Conservation (phyloP, 2,888 invertebrate species). For the Phanerotoma sp. region DNA sequence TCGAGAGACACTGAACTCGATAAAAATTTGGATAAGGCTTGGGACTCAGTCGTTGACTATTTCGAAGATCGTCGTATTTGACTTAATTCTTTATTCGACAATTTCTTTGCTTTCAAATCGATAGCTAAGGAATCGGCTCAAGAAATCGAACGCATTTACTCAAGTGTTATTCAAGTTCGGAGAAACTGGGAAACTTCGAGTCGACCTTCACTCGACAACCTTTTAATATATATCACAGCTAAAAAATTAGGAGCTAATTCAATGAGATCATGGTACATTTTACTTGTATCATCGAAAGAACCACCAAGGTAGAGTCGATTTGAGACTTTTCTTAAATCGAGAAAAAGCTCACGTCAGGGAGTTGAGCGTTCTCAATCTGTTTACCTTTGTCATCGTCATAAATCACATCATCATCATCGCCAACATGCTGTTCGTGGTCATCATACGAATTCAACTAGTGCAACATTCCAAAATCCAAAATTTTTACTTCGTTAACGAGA, state of each 20-base stretch:
- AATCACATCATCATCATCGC: neutral
- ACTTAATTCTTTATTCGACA: slow-evolving; percentile 7
- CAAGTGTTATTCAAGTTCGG: slow-evolving; percentile 13
- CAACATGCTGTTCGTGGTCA: too few relatives aligned
- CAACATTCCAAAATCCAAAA: neutral
- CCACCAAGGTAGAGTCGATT: slow-evolving; percentile 24
- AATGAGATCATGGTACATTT: slow-evolving; percentile 19
- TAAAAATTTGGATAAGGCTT: slow-evolving; percentile 21
- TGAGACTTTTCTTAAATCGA: slow-evolving; percentile 14
- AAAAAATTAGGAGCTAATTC: slow-evolving; percentile 16
- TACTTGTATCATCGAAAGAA: slow-evolving; percentile 3
- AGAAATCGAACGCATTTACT: slow-evolving; percentile 16
- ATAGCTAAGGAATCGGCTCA: slow-evolving; percentile 8
- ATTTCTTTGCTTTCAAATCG: slow-evolving; percentile 4
- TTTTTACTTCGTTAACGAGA: neutral
- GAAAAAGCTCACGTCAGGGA: slow-evolving; percentile 16
- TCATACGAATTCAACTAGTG: too few relatives aligned
- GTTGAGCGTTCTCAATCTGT: neutral
- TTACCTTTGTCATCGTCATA: neutral
- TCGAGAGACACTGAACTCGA: slow-evolving; percentile 13
- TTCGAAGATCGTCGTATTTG: slow-evolving; percentile 19
- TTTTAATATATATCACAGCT: slow-evolving; percentile 13
- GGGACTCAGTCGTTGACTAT: slow-evolving; percentile 11
- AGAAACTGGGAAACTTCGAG: slow-evolving; percentile 15
- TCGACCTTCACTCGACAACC: slow-evolving; percentile 15